Base-by-base conservation (phyloP, 2,113 vertebrate species). In the Sorex araneus region DNA sequence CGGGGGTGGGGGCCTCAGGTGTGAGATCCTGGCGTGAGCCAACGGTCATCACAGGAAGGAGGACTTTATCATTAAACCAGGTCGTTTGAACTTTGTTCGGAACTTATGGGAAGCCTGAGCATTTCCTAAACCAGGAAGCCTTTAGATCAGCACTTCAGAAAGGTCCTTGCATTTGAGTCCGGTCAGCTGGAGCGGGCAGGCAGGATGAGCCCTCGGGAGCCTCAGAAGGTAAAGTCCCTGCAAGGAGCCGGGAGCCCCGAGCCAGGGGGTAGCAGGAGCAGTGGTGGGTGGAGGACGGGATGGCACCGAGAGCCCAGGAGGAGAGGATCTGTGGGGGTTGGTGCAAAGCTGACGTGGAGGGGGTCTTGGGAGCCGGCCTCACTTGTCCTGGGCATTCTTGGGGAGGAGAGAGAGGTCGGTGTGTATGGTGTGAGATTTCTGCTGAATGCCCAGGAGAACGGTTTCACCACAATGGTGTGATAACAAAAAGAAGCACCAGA, bases 51-150 rank as follows among this genome's bases (percentile, higher is more conserved):
- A 40, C 40, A 40, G 40, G 3, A 7, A 7, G 40, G 40, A 45
- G 69, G 67, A 6, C 82, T 60, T 89, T 45, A 50, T 54, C 47
- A 36, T 45, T 25, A 3, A 80, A 71, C 11, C 43, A 34, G 90
- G 45, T 63, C 73, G 36, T 50, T 7, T 79, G 73, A 91, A 83
- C 69, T 93, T 86, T 25, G 12, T n/a, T 86, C 71, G 43, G 40
- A 40, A 88, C 43, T 36, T 63, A 6, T 54, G 50, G 57, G 57
- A 87, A 40, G 25, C 13, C 40, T 69, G 27, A 63, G 36, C 40
- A 43, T 43, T 64, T 82, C n/a, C n/a, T 47, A 78, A 79, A 50
- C 47, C 34, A 50, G 63, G 80, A 10, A 21, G 0, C 2, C 23
- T 32, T 84, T 12, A 32, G 32, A 47, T 71, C 66, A 79, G 57